Base-by-base conservation (phyloP, 2,797 vertebrate genomes). In the Peromyscus nudipes region DNA sequence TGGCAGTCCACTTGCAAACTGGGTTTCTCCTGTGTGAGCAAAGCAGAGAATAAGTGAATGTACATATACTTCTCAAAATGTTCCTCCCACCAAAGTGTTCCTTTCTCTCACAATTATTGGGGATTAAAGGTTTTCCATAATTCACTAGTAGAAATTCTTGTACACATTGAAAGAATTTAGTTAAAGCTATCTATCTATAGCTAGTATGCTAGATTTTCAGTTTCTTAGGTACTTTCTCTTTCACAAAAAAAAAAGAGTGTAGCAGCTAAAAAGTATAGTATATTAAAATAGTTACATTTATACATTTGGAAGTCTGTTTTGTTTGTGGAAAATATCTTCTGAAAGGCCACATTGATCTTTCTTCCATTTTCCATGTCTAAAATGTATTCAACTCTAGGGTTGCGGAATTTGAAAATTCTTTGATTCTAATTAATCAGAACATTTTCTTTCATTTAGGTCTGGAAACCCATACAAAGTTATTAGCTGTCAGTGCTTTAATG, bases 401-500 rank as follows among this genome's bases (percentile, higher is more conserved):
- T 97, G 71, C 43, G 80, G 89, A 94, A 96, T 12, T 96, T 14
- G 89, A 97, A 82, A 97, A 96, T 95, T 93, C 92, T 91, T 96
- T 94, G 77, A 93, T 96, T 98, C 82, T 94, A 98, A 98, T 98
- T 98, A 98, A 98, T 98, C 82, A 97, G 97, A 98, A 98, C 87
- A 97, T 97, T 98, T 98, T 97, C 91, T 98, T 98, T 98, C 92
- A 97, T 98, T 98, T 97, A 97, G 97, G 98, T 89, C 86, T 94
- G 81, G 96, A 98, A 98, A 98, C 96, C 95, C 96, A 76, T 97
- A 91, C 93, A 97, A 97, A 91, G 91, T 91, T 98, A 98, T 98
- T 98, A 98, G 96, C 97, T 98, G 97, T 98, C 98, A 96, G 97
- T 92, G 89, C 93, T 98, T 96, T 97, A 98, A 98, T 97, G 96